A percentile compares a stretch with the other conserved stretches of the same genome.
These are phyloP conservation scores for Dicentrarchus labrax DNA, from an alignment of 2,113 vertebrate genomes.

Conservation along the genomic window DNA sequence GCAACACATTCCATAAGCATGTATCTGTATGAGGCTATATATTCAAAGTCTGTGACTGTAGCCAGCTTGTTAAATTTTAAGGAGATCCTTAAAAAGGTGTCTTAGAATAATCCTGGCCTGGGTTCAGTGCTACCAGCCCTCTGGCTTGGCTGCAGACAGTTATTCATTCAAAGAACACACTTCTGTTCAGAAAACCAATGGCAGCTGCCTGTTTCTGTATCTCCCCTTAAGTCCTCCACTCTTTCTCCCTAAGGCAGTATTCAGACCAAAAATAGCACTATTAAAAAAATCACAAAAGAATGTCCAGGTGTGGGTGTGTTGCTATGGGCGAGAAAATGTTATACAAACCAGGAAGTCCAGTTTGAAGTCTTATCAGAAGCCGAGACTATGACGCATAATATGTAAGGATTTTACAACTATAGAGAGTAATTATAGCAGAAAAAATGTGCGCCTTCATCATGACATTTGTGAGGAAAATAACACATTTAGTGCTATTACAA, in stretches of 20 bases:
- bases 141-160: not conserved
- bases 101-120: not conserved
- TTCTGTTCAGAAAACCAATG: not conserved
- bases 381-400: not conserved
- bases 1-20: not conserved
- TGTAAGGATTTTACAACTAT: not conserved
- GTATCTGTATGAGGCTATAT: too few relatives aligned
- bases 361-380: not conserved
- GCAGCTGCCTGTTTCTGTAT: slow-evolving; percentile 12
- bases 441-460: not conserved
- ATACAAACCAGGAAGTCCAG: not conserved
- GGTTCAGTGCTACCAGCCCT: not conserved
- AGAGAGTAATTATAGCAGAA: not conserved
- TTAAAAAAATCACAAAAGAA: slow-evolving; percentile 4
- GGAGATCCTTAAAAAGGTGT: not conserved
- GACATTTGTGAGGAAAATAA: not conserved
- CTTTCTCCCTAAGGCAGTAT: slow-evolving; percentile 3
- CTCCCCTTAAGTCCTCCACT: not conserved
- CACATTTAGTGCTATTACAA: not conserved
- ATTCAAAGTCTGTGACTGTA: not conserved
- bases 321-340: not conserved
- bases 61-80: not conserved
- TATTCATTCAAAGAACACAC: not conserved
- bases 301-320: not conserved
- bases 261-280: slow-evolving; percentile 15